Base-by-base conservation (phyloP, 2,888 invertebrate genomes). In the Bombylius major region DNA sequence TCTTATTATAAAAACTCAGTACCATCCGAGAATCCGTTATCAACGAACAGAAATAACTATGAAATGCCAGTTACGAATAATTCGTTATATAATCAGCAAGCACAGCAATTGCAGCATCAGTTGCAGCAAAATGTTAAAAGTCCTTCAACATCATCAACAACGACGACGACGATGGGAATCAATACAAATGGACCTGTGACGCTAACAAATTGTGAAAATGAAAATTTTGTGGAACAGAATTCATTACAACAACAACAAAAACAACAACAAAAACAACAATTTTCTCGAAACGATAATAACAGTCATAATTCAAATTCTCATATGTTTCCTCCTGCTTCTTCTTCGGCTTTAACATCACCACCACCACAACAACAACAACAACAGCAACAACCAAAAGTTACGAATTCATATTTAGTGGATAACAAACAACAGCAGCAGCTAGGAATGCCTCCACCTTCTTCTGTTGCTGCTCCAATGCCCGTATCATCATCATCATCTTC, bases 241-340 rank as follows among this genome's bases (percentile, higher is more conserved):
- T 36, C 34, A 3, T 36, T 36, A 7, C 34, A 36, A 7, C 1
- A 7, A 5, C 39, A 11, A 5, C 39, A 42, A n/a, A n/a, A n/a
- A 7, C 34, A 36, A 7, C 1, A 7, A 5, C 39, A 11, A 5
- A 4, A 42, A 5, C 39, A 42, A 11, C 39, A 36, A 11, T 42
- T 42, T 7, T 42, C 39, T 42, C 11, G 4, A 42, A 42, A 11
- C 12, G 39, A 42, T 8, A 23, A 23, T 23, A 42, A 42, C 8
- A 42, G 39, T 42, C 11, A 42, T 42, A 11, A 11, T 11, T 11
- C 8, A 11, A 32, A 53, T 23, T 9, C 49, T 46, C 51, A 50
- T 7, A 46, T 46, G 9, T 48, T 50, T 13, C 4, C 39, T 50
- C 51, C 58, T 23, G 53, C 51, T 14, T 56, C 54, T 46, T 54